phyloP scores from a whole-genome alignment of 1,140 invertebrate species.

The Drosophila ohnishii region DNA sequence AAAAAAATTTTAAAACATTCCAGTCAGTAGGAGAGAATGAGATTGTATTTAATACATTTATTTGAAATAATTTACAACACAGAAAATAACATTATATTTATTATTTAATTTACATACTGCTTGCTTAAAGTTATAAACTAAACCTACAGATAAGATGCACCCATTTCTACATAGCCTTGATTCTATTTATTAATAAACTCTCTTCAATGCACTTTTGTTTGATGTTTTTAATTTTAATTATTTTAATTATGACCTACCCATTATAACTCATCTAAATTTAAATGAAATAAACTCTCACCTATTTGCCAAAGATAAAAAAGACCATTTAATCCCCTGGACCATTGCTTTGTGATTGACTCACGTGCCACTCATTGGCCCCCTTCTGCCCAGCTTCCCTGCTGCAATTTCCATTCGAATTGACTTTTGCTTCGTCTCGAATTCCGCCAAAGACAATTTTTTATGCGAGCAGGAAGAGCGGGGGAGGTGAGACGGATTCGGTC shows the following conservation, averaged over 20 bases:
- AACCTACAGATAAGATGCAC: neutral
- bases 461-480: neutral
- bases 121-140: too few relatives aligned
- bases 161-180: too few relatives aligned
- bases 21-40: too few relatives aligned
- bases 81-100: too few relatives aligned
- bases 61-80: too few relatives aligned
- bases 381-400: neutral
- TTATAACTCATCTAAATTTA: neutral
- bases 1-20: too few relatives aligned
- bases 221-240: neutral
- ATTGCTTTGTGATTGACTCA: slow-evolving; percentile 31
- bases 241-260: neutral
- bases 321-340: neutral
- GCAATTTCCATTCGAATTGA: slow-evolving; percentile 49
- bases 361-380: slow-evolving; percentile 44
- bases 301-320: neutral
- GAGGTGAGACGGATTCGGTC: neutral
- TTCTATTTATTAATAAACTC: neutral
- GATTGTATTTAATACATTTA: too few relatives aligned
- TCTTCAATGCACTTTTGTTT: neutral
- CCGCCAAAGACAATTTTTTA: slow-evolving; percentile 42
- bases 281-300: neutral
- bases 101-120: neutral
- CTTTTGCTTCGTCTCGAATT: slow-evolving; percentile 41